phyloP scores from a whole-genome alignment of 1,140 invertebrate genomes.

The Spodoptera frugiperda region DNA sequence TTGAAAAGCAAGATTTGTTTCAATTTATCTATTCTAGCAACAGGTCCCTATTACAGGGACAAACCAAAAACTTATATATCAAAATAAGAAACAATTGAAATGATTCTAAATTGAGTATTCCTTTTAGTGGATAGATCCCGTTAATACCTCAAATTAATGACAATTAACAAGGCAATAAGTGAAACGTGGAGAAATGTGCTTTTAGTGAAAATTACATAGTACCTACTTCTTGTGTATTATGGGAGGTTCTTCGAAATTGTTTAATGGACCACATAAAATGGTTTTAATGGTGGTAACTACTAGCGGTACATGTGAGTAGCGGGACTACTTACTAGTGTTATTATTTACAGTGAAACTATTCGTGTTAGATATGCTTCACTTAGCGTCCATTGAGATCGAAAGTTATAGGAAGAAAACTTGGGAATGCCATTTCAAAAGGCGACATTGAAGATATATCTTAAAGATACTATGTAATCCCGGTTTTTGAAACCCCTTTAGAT shows the following conservation, averaged over 20 bases:
- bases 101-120: too few species aligned
- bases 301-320: conserved; percentile 20
- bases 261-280: conserved; percentile 20
- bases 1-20: too few species aligned
- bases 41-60: too few species aligned
- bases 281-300: conserved; percentile 17
- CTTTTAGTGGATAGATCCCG: too few species aligned
- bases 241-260: conserved; percentile 32
- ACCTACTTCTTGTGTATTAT: conserved; percentile 13
- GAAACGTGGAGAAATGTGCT: background rate
- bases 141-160: too few species aligned
- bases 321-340: conserved; percentile 17
- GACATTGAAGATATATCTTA: conserved; percentile 4
- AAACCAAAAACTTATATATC: too few species aligned
- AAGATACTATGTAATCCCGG: too few species aligned
- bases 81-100: too few species aligned
- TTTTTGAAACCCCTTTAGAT: too few species aligned
- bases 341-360: conserved; percentile 33
- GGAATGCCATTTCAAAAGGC: background rate
- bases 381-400: background rate
- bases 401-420: background rate
- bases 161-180: conserved; percentile 2
- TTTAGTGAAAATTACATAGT: background rate
- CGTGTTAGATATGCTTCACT: conserved; percentile 4
- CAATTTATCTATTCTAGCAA: too few species aligned